Evolutionary conservation across 2,113 vertebrate genomes (phyloP), one percentile per base, ranked within the genome.

Genomic region (Fregata magnificens): DNA sequence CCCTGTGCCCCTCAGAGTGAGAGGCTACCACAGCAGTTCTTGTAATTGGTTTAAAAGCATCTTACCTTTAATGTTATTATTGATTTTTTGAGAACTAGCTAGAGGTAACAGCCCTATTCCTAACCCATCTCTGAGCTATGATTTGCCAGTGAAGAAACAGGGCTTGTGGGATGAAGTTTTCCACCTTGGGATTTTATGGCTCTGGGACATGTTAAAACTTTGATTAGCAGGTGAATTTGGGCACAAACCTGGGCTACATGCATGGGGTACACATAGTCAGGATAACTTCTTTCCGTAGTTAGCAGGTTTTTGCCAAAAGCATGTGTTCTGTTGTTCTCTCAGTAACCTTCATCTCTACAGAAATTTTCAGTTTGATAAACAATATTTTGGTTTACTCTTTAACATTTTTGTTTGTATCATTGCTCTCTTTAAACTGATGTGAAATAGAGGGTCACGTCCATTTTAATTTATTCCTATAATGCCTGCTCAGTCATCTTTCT

Each of bases 261-360:
- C 29, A 50, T 4, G 4, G 31, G 24, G 10, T 58, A 40, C 24
- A 53, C 7, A 20, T 6, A 40, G 17, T 45, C 34, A 80, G 21
- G 42, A 34, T 11, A 44, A 77, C 6, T 62, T 53, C n/a, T 49
- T 78, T 86, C 32, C 3, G 3, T 32, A 62, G 21, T 69, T 19
- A 69, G 8, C 3, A 66, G 49, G 2, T 69, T 52, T 52, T 80
- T 80, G 38, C 50, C 45, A 62, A 65, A 88, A 56, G 4, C 11
- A 40, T 0, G 0, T 36, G 13, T 45, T 73, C 10, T 53, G 0
- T n/a, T 59, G 2, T 90, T 67, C 16, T 70, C 40, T 31, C 8
- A 34, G 17, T 62, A 72, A 73, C 3, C 8, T 65, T 61, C 1
- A 59, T 47, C 52, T 66, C 69, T 52, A 67, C 13, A 36, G 31